Evolutionary conservation across 2,888 invertebrate species (phyloP).

Genomic region (Amblyjoppa proteus): DNA sequence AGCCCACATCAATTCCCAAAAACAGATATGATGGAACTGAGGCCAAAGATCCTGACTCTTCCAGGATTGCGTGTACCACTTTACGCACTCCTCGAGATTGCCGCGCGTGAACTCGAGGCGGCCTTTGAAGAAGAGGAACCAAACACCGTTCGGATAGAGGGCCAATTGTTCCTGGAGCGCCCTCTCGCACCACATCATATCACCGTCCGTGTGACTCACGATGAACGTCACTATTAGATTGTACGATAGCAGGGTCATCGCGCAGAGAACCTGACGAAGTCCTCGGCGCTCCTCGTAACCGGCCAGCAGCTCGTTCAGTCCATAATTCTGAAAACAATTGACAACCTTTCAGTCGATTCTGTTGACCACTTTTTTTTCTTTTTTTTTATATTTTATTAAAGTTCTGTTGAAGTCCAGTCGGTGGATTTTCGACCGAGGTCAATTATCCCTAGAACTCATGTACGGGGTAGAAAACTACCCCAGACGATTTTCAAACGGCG

Average conservation of each 20-base stretch:
- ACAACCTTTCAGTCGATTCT: slow-evolving; percentile 41
- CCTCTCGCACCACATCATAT: slow-evolving; percentile 91
- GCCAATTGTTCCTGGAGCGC: slow-evolving; percentile 91
- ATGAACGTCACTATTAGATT: slow-evolving; percentile 94
- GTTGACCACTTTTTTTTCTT: background rate
- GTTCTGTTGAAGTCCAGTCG: background rate
- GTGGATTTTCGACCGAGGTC: background rate
- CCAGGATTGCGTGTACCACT: slow-evolving; percentile 93
- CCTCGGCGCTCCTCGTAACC: slow-evolving; percentile 91
- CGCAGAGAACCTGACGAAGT: slow-evolving; percentile 94
- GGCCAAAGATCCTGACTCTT: slow-evolving; percentile 94
- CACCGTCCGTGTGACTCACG: slow-evolving; percentile 92
- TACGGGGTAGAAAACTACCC: too few species aligned
- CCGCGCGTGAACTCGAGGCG: slow-evolving; percentile 94
- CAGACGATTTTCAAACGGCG: too few species aligned
- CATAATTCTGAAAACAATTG: slow-evolving; percentile 87
- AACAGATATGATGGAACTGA: slow-evolving; percentile 97
- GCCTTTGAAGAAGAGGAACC: slow-evolving; percentile 96
- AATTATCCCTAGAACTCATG: background rate
- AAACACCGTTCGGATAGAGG: slow-evolving; percentile 93
- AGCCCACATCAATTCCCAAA: slow-evolving; percentile 97
- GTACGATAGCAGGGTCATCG: slow-evolving; percentile 94
- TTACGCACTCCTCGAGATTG: slow-evolving; percentile 89
- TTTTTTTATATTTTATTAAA: background rate
- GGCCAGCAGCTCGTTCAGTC: slow-evolving; percentile 90